Evolutionary conservation across 1,140 invertebrate genomes (phyloP).

Genomic region (Penaeus vannamei): DNA sequence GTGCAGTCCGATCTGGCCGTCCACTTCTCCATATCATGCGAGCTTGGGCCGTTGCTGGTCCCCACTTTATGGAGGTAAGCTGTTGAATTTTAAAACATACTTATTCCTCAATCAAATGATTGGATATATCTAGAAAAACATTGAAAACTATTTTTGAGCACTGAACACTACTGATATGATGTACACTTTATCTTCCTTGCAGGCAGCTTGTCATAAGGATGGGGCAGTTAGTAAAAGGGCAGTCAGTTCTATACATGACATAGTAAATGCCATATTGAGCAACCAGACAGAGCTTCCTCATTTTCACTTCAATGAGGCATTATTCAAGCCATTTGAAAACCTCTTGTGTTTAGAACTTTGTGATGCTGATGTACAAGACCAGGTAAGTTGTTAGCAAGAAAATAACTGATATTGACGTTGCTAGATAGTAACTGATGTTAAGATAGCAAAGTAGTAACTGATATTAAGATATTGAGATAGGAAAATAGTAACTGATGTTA

Average conservation of each 20-base stretch:
- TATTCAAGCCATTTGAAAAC: conserved; percentile 96
- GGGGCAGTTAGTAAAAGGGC: conserved; percentile 90
- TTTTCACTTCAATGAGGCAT: conserved; percentile 95
- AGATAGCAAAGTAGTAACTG: too few relatives aligned
- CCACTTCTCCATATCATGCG: conserved; percentile 92
- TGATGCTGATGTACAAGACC: conserved; percentile 89
- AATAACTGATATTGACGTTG: too few relatives aligned
- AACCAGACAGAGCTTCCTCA: conserved; percentile 87
- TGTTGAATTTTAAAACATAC: background rate
- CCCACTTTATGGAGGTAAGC: conserved; percentile 90
- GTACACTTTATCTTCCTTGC: conserved; percentile 27
- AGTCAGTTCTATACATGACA: conserved; percentile 93
- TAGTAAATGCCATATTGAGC: conserved; percentile 89
- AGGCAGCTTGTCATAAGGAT: conserved; percentile 93
- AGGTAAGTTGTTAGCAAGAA: conserved; percentile 75
- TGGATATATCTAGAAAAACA: too few relatives aligned
- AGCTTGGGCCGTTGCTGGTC: conserved; percentile 89
- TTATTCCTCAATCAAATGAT: background rate
- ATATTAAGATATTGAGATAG: too few relatives aligned
- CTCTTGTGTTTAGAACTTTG: conserved; percentile 91
- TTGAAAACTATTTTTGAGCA: too few relatives aligned
- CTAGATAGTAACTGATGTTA: background rate
- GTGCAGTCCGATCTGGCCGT: conserved; percentile 87
- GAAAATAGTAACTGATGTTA: too few relatives aligned
- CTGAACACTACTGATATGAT: too few relatives aligned